phyloP scores from a whole-genome alignment of 2,888 invertebrate genomes.

The Carpatolechia fugitivella region DNA sequence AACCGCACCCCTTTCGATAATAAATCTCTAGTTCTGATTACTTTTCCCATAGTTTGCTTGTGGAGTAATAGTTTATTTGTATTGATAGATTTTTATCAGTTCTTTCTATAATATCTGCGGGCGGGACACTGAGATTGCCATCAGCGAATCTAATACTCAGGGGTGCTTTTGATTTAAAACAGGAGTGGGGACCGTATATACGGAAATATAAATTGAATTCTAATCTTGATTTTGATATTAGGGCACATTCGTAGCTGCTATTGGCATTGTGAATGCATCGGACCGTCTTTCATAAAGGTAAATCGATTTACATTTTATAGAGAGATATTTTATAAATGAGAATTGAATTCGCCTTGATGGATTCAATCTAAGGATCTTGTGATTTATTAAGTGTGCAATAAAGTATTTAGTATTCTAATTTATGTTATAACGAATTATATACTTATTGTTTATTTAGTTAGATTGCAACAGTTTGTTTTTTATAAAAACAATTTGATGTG shows the following conservation, averaged over 20 bases:
- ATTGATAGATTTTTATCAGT: conserved; percentile 57
- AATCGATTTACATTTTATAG: no score
- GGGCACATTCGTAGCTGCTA: conserved; percentile 22
- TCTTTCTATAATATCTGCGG: conserved; percentile 45
- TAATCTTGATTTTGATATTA: conserved; percentile 54
- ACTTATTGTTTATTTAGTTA: no score
- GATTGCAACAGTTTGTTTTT: no score
- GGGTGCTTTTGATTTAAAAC: conserved; percentile 69
- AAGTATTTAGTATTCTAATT: no score
- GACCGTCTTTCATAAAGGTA: no score
- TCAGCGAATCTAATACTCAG: conserved; percentile 38
- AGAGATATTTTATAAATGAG: no score
- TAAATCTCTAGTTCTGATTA: conserved; percentile 40
- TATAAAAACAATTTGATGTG: no score
- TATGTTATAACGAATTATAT: no score
- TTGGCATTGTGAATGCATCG: no score
- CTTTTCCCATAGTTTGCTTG: conserved; percentile 33
- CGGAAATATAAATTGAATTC: conserved; percentile 67
- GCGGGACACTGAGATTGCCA: conserved; percentile 39
- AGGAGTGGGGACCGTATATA: conserved; percentile 48
- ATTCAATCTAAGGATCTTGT: no score
- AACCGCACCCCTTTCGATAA: conserved; percentile 31
- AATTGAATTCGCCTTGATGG: no score
- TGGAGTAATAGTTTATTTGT: conserved; percentile 42
- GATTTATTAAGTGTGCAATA: no score